Base-by-base conservation (phyloP, 2,797 vertebrate species). In the Mormyrops boulengeri region DNA sequence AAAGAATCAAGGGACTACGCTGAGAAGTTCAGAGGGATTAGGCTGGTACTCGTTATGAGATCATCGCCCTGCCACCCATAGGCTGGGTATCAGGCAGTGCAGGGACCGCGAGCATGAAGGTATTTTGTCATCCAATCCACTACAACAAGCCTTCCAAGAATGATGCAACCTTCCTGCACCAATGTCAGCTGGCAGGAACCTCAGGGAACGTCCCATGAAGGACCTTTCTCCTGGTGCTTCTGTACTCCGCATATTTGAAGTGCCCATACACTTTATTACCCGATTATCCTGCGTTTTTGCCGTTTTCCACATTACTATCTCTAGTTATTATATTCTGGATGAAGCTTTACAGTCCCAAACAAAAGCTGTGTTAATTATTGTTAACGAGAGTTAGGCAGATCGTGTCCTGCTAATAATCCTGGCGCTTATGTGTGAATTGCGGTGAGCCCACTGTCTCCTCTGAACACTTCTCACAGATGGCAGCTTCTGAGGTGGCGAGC, bases 301-400 rank as follows among this genome's bases (percentile, higher is more conserved):
- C 50, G 4, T 53, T 53, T 55, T 52, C 49, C 7, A 53, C 52
- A 34, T 34, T 53, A 17, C 26, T 55, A 55, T 26, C 50, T 34
- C 22, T 53, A 50, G 38, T 22, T 87, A 60, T 60, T n/a, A 26
- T 47, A 49, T 38, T 62, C 80, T 62, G 52, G 41, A 44, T 38
- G 47, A 22, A 44, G 22, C 53, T 38, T 19, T 60, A 62, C 62
- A 50, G 77, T 41, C 52, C 53, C n/a, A 26, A 30, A 80, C 77
- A 89, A 62, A 5, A 66, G n/a, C 55, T 62, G 22, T 6, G 52
- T 85, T 89, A 49, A 89, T 89, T 89, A 49, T n/a, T 89, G 41
- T 85, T 85, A 89, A 89, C 50, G 52, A 57, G 53, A 22, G 53
- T 77, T 53, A 89, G 55, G 19, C 88, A 30, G 22, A 14, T 53